These are phyloP conservation scores for Sabatieria punctata DNA, from an alignment of 2,888 invertebrate species.

Conservation along the genomic window DNA sequence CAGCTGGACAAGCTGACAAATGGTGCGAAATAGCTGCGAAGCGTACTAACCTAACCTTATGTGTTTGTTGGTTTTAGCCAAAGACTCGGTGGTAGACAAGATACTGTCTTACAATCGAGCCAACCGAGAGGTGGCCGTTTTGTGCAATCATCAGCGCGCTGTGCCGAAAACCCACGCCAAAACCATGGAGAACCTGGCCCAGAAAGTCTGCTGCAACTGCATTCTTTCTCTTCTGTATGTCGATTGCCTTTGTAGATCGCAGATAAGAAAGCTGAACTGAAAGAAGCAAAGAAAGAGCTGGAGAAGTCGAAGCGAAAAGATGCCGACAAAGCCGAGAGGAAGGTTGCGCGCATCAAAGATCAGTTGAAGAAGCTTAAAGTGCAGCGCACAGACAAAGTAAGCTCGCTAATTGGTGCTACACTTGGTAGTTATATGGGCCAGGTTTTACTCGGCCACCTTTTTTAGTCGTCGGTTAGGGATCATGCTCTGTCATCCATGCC, in stretches of 20 bases:
- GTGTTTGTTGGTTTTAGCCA: too few relatives aligned
- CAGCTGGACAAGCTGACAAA: constrained; percentile 82
- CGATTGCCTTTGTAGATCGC: too few relatives aligned
- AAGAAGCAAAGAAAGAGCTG: constrained; percentile 66
- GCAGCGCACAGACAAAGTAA: constrained; percentile 76
- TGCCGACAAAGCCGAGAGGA: constrained; percentile 54
- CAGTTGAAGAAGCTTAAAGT: constrained; percentile 82
- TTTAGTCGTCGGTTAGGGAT: too few relatives aligned
- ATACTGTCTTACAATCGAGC: constrained; percentile 90
- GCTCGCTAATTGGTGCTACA: too few relatives aligned
- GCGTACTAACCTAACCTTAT: too few relatives aligned
- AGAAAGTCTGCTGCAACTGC: too few relatives aligned
- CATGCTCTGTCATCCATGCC: too few relatives aligned
- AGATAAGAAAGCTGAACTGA: constrained; percentile 63
- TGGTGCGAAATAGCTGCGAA: too few relatives aligned
- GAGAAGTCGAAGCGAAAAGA: constrained; percentile 51
- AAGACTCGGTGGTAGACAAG: constrained; percentile 36
- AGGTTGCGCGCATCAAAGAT: constrained; percentile 63
- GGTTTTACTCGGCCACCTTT: too few relatives aligned
- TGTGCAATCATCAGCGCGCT: constrained; percentile 99
- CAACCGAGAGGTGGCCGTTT: constrained; percentile 87
- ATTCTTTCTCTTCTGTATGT: too few relatives aligned
- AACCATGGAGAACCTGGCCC: constrained; percentile 90
- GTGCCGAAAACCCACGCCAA: constrained; percentile 91
- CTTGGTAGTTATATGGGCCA: too few relatives aligned